These are phyloP conservation scores for Euplexia lucipara DNA, from an alignment of 2,888 invertebrate genomes.

Conservation along the genomic window DNA sequence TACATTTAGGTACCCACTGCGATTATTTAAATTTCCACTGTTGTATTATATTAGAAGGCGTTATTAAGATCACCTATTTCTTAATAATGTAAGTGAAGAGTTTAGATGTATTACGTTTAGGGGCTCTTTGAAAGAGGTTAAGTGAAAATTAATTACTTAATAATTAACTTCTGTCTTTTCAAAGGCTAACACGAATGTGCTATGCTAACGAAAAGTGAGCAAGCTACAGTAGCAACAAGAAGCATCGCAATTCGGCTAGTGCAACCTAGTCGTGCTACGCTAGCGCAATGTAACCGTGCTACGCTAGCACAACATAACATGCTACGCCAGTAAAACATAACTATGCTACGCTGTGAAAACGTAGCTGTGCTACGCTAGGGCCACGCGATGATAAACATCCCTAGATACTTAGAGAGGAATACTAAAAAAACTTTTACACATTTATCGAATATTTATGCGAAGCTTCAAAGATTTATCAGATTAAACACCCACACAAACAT, in stretches of 20 bases:
- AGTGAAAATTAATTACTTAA: not conserved
- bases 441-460: slow-evolving; percentile 39
- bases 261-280: not conserved
- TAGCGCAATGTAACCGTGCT: not conserved
- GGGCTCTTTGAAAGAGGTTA: not conserved
- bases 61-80: not conserved
- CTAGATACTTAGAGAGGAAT: not conserved
- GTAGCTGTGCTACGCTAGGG: not conserved
- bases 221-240: not conserved
- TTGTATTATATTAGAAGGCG: not conserved
- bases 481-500: slow-evolving; percentile 24
- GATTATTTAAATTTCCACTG: not conserved
- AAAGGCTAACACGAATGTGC: too few relatives aligned
- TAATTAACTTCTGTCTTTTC: too few relatives aligned
- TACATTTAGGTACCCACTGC: slow-evolving; percentile 9
- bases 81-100: not conserved
- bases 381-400: not conserved
- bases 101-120: not conserved
- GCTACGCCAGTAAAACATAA: not conserved
- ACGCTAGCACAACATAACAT: not conserved
- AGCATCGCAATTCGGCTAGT: not conserved
- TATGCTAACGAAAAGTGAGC: not conserved
- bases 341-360: too few relatives aligned
- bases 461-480: slow-evolving; percentile 29
- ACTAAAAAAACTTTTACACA: not conserved